Percentiles rank a stretch among this genome's conserved stretches.
These are phyloP conservation scores for Clupea harengus DNA, from an alignment of 2,113 vertebrate genomes.

Conservation along the genomic window DNA sequence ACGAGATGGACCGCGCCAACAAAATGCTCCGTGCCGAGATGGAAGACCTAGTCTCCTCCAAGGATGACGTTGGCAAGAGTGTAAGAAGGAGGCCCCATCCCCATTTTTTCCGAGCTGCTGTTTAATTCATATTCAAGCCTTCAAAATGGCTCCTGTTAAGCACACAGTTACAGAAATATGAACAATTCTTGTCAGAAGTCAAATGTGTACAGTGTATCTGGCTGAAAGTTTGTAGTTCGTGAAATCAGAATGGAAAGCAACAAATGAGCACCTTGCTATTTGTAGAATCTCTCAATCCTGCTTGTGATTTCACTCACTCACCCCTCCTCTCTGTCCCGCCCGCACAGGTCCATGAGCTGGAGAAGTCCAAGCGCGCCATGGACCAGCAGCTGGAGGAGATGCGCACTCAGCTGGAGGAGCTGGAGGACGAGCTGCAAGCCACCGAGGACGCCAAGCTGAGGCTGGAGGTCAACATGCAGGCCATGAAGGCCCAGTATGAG, in stretches of 20 bases:
- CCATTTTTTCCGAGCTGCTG: neutral
- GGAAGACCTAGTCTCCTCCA: conserved; percentile 97
- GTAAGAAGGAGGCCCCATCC: conserved; percentile 69
- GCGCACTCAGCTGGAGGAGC: conserved; percentile 93
- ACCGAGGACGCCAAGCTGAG: conserved; percentile 95
- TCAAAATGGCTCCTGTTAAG: too few relatives aligned
- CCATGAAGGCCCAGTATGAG: conserved; percentile 94
- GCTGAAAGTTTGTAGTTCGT: neutral
- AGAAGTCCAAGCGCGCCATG: conserved; percentile 89
- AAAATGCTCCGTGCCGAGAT: conserved; percentile 91
- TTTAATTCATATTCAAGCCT: neutral
- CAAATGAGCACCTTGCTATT: too few relatives aligned
- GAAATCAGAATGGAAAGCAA: too few relatives aligned
- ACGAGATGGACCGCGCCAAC: conserved; percentile 88
- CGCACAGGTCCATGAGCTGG: conserved; percentile 90
- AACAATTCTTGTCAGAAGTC: neutral
- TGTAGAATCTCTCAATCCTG: too few relatives aligned
- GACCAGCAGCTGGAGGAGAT: conserved; percentile 98
- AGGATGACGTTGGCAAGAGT: conserved; percentile 95
- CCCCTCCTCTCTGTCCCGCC: neutral
- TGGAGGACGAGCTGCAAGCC: conserved; percentile 95
- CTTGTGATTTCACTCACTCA: neutral
- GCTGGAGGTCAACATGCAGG: conserved; percentile 97
- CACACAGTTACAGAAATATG: neutral
- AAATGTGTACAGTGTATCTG: neutral